Evolutionary conservation across 2,888 invertebrate species (phyloP), one percentile per base, ranked within the genome.

Genomic region (Ophioninae sp.): DNA sequence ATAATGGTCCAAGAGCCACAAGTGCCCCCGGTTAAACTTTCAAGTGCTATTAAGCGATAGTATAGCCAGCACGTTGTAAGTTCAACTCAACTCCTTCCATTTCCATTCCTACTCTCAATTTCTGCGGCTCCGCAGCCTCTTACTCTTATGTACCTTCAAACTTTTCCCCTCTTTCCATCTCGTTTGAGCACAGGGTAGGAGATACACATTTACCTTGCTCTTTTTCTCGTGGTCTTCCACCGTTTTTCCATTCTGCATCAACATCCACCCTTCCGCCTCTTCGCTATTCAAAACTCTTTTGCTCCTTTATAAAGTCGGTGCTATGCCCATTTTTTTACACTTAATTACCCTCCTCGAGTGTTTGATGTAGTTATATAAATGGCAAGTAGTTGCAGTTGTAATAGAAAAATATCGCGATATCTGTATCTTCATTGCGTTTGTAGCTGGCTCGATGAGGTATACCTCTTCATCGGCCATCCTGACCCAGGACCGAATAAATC

Each of bases 21-120:
- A 90, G 90, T 90, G 88, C 88, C 87, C 87, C 87, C 88, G 87
- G 89, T 85, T 86, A 87, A 90, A 90, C 89, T 90, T 89, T 90
- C 89, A 85, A 90, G 90, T 88, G 87, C 88, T 86, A 88, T 90
- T 89, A 88, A 87, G 86, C 83, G 84, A 85, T 87, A 85, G 83
- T 85, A 86, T 85, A 87, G 79, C 81, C 82, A 83, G 82, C 76
- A 82, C 79, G 79, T 76, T 85, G 82, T 82, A 85, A 86, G 80
- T 83, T 84, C 81, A 80, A 81, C 77, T 84, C 85, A 79, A 74
- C 76, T 80, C 83, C 72, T 74, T 78, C 64, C 73, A 79, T 80
- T 65, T 56, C 67, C 50, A 44, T 64, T 50, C 68, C 57, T 44
- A 21, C 67, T 75, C 64, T n/a, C 68, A 39, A 72, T 73, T 44